These are phyloP conservation scores for Epinotia nisella DNA, from an alignment of 2,888 invertebrate genomes.

Conservation along the genomic window DNA sequence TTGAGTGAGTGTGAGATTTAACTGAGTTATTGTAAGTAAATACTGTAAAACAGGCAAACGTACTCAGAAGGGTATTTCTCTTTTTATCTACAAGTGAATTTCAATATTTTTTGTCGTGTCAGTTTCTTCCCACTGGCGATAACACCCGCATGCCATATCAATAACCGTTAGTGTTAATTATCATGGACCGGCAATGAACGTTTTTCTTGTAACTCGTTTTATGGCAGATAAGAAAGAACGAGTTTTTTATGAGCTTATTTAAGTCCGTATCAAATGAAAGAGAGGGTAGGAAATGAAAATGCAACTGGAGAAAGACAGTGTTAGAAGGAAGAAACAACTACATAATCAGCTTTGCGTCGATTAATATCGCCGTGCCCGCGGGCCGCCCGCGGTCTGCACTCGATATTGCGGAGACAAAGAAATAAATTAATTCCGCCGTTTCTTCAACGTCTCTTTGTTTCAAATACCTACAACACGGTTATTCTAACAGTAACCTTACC, in stretches of 20 bases:
- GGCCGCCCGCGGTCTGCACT: constrained; percentile 58
- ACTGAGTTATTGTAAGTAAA: no score
- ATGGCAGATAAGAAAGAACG: background rate
- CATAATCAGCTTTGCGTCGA: constrained; percentile 81
- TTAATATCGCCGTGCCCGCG: constrained; percentile 77
- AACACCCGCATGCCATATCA: constrained; percentile 39
- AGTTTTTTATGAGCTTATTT: constrained; percentile 18
- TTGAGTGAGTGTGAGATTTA: no score
- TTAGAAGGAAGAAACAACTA: constrained; percentile 63
- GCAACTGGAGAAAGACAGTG: constrained; percentile 65
- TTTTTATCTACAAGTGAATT: background rate
- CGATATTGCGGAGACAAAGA: constrained; percentile 79
- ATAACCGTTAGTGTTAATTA: constrained; percentile 35
- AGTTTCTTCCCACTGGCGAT: constrained; percentile 5
- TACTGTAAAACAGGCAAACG: background rate
- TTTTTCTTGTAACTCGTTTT: constrained; percentile 16
- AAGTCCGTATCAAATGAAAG: constrained; percentile 48
- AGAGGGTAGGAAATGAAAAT: constrained; percentile 57
- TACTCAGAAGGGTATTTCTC: background rate
- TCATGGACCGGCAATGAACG: constrained; percentile 3
- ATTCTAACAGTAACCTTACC: constrained; percentile 11
- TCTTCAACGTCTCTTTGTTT: constrained; percentile 74
- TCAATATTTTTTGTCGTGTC: background rate
- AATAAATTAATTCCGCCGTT: constrained; percentile 80
- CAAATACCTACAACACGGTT: constrained; percentile 61